Evolutionary conservation across 2,888 invertebrate genomes (phyloP), one percentile per base, ranked within the genome.

Genomic region (Bibio marci): DNA sequence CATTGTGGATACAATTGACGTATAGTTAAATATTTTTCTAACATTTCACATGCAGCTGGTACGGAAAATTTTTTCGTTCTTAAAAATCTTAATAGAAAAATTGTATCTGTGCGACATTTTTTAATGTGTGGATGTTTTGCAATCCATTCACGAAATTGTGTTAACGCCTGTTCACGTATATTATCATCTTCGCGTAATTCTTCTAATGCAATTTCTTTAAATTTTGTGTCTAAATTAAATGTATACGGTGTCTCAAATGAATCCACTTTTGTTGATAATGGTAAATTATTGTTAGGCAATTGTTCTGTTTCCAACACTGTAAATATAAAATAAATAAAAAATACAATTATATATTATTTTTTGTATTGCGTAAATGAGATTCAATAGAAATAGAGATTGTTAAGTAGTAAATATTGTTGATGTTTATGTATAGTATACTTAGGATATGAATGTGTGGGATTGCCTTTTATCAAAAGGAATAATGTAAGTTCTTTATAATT

Each of bases 1-100:
- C 88, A 88, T 37, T 80, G 72, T 0, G 88, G 83, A 52, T 85
- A 80, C 50, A 86, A 66, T 56, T 86, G 82, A 6, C 90, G 67
- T 46, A 88, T 81, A 25, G 80, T 80, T 40, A 91, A 65, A 58
- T 90, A 91, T 36, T 82, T 73, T 57, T 90, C 87, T 46, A 91
- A 60, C 76, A 90, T 81, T 45, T 83, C 80, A 50, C 87, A 83
- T 0, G 90, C 80, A 56, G 80, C 73, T 0, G 82, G 81, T 15
- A 90, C 73, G 27, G 82, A 82, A 62, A 82, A 90, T 57, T 88
- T 90, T 60, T 86, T 85, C 32, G 83, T 83, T 30, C 88, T 71
- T 12, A 90, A 70, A 52, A 90, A 90, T 34, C 88, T 71, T 31
- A 90, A 65, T 13, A 88, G 67, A 54, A 91, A 90, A 7, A 78